Evolutionary conservation across 1,140 invertebrate genomes (phyloP).

Genomic region (Drosophila obscura): DNA sequence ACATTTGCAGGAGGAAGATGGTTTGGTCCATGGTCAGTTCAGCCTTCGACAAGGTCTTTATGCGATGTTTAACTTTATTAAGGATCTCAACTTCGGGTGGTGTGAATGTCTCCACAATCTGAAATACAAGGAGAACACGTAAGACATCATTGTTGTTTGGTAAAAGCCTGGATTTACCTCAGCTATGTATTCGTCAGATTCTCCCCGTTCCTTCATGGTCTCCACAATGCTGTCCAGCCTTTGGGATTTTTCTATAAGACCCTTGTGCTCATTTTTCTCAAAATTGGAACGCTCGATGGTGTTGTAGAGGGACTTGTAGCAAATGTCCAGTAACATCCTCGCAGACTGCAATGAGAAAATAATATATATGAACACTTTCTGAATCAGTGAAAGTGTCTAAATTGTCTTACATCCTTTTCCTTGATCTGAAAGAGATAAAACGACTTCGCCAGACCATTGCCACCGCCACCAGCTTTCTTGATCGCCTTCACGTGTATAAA

Average conservation of each 20-base stretch:
- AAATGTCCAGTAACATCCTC: constrained; percentile 89
- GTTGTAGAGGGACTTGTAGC: constrained; percentile 91
- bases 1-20: constrained; percentile 89
- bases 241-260: constrained; percentile 93
- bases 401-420: constrained; percentile 81
- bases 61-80: constrained; percentile 87
- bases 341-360: constrained; percentile 85
- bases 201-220: constrained; percentile 89
- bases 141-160: background rate
- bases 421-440: constrained; percentile 90
- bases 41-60: constrained; percentile 88
- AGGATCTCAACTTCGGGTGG: constrained; percentile 89
- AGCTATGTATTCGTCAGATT: constrained; percentile 89
- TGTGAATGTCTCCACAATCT: constrained; percentile 92
- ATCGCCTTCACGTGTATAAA: constrained; percentile 87
- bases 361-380: constrained; percentile 3
- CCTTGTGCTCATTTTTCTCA: constrained; percentile 87
- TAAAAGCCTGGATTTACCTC: constrained; percentile 85
- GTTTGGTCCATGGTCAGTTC: constrained; percentile 90
- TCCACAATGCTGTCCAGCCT: constrained; percentile 91
- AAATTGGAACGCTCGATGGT: constrained; percentile 86
- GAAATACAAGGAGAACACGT: constrained; percentile 52
- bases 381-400: background rate
- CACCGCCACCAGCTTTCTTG: constrained; percentile 84
- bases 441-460: constrained; percentile 86